Conservation (phyloP, 2,797 vertebrate genomes). For the Lophura swinhoii region DNA sequence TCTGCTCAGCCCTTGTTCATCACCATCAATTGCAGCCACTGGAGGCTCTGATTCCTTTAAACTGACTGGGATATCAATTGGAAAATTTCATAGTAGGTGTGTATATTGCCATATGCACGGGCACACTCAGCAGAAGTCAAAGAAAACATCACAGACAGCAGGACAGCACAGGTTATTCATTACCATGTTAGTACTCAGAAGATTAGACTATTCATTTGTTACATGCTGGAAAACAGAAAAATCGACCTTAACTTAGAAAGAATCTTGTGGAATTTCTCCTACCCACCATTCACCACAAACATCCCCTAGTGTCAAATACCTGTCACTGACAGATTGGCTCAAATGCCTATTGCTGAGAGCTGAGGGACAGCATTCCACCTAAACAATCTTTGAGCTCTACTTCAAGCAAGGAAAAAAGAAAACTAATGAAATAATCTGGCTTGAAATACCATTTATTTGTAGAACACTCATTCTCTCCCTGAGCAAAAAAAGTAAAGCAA, state of each 20-base stretch:
- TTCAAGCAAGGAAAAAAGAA: background rate
- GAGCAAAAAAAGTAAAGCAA: background rate
- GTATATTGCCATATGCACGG: too few relatives aligned
- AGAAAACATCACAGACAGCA: background rate
- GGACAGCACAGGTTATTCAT: background rate
- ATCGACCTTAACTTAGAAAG: background rate
- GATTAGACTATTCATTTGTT: background rate
- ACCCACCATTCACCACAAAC: fast-evolving
- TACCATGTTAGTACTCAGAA: background rate
- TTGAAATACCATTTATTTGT: background rate
- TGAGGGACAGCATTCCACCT: background rate
- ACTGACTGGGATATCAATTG: background rate
- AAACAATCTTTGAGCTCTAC: background rate
- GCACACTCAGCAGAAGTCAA: background rate
- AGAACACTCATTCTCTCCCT: background rate
- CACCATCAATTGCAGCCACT: background rate
- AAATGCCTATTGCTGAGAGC: background rate
- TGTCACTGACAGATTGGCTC: background rate
- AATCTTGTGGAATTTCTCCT: background rate
- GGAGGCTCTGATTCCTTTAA: background rate
- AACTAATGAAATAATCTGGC: background rate
- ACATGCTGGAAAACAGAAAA: background rate
- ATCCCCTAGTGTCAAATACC: fast-evolving
- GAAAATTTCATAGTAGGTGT: background rate
- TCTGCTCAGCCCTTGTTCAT: background rate